Evolutionary conservation across 2,888 invertebrate genomes (phyloP).

Genomic region (Drosophila ezoana): DNA sequence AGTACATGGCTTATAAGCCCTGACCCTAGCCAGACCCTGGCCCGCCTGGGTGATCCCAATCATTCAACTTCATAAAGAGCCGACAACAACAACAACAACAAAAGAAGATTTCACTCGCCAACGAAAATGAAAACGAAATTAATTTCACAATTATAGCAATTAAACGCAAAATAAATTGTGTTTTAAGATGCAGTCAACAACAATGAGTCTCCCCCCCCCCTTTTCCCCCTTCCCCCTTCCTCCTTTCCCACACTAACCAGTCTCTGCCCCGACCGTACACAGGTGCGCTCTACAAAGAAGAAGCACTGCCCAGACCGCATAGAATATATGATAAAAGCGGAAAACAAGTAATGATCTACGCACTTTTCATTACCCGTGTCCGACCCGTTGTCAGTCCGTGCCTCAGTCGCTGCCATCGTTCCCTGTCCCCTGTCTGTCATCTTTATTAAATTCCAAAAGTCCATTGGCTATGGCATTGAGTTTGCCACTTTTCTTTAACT

Average conservation of each 20-base stretch:
- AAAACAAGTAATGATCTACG: conserved; percentile 71
- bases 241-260: neutral
- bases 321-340: conserved; percentile 56
- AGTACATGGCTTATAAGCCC: conserved; percentile 16
- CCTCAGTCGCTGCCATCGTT: neutral
- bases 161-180: conserved; percentile 75
- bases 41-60: conserved; percentile 52
- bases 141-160: conserved; percentile 80
- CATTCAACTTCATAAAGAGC: conserved; percentile 49
- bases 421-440: conserved; percentile 31
- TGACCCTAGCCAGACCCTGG: conserved; percentile 24
- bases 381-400: conserved; percentile 25
- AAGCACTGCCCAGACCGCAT: conserved; percentile 1
- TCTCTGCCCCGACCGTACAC: conserved; percentile 7
- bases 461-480: conserved; percentile 17
- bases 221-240: too few species aligned
- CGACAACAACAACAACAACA: conserved; percentile 19
- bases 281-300: conserved; percentile 34
- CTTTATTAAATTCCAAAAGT: conserved; percentile 37
- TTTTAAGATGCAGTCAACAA: conserved; percentile 61
- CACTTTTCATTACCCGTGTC: conserved; percentile 69
- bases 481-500: conserved; percentile 13
- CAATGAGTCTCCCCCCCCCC: conserved; percentile 6
- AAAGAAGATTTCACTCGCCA: conserved; percentile 65
- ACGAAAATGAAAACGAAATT: conserved; percentile 79